These are phyloP conservation scores for Epinephelus fuscoguttatus DNA, from an alignment of 2,113 vertebrate genomes.

Conservation along the genomic window DNA sequence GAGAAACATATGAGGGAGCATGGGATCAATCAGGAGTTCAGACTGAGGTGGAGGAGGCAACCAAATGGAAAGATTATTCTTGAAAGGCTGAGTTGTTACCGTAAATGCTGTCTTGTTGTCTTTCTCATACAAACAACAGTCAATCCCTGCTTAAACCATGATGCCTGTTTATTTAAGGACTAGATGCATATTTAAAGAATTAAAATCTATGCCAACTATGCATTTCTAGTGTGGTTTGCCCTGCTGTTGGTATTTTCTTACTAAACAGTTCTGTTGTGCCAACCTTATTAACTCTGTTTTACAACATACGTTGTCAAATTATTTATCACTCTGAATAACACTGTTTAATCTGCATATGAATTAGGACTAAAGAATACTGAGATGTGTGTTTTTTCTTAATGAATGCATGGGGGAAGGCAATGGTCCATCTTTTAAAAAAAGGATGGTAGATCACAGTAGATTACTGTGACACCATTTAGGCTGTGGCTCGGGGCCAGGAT, in stretches of 20 bases:
- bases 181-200: not conserved
- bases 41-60: constrained; percentile 20
- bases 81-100: not conserved
- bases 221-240: constrained; percentile 7
- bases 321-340: constrained; percentile 8
- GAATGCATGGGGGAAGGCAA: constrained; percentile 4
- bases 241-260: not conserved
- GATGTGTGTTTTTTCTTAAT: constrained; percentile 6
- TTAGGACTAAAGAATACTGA: constrained; percentile 1
- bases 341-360: constrained; percentile 29
- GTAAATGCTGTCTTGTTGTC: not conserved
- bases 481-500: constrained; percentile 17
- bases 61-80: not conserved
- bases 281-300: constrained; percentile 21
- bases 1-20: not conserved
- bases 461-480: constrained; percentile 26
- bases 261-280: not conserved
- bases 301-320: constrained; percentile 6
- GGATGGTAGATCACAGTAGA: constrained; percentile 9
- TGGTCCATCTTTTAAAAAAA: constrained; percentile 2
- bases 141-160: not conserved
- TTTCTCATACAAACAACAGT: not conserved
- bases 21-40: not conserved
- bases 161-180: not conserved
- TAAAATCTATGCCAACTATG: not conserved